These are phyloP conservation scores for Orientallactaga sibirica DNA, from an alignment of 2,797 vertebrate genomes.

Conservation along the genomic window DNA sequence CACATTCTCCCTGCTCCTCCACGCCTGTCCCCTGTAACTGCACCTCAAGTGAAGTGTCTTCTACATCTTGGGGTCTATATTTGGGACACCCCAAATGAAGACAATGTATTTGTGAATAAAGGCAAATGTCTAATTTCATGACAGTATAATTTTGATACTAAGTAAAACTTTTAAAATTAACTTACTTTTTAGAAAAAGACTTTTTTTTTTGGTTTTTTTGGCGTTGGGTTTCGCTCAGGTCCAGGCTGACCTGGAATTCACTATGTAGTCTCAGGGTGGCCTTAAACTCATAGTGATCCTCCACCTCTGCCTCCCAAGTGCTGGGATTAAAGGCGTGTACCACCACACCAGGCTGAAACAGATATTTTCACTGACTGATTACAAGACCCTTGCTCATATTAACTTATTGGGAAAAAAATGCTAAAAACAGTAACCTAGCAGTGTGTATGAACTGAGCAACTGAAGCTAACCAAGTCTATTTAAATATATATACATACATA, in stretches of 20 bases:
- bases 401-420: background rate
- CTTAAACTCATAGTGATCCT: too few species aligned
- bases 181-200: background rate
- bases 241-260: too few species aligned
- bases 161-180: slow-evolving; percentile 42
- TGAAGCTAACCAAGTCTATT: background rate
- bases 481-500: background rate
- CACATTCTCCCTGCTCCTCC: background rate
- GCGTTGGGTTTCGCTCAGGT: too few species aligned
- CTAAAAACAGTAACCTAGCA: background rate
- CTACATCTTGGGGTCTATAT: background rate
- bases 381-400: slow-evolving; percentile 31
- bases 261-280: too few species aligned
- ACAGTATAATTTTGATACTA: slow-evolving; percentile 45
- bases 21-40: background rate
- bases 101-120: background rate
- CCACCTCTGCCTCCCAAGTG: too few species aligned
- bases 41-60: background rate
- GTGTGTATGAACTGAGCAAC: slow-evolving; percentile 13
- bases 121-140: background rate
- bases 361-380: background rate
- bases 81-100: slow-evolving; percentile 17
- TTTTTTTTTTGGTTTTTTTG: too few species aligned
- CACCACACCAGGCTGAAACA: background rate
- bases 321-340: too few species aligned